phyloP scores from a whole-genome alignment of 2,888 invertebrate species.

The Rhingia campestris region DNA sequence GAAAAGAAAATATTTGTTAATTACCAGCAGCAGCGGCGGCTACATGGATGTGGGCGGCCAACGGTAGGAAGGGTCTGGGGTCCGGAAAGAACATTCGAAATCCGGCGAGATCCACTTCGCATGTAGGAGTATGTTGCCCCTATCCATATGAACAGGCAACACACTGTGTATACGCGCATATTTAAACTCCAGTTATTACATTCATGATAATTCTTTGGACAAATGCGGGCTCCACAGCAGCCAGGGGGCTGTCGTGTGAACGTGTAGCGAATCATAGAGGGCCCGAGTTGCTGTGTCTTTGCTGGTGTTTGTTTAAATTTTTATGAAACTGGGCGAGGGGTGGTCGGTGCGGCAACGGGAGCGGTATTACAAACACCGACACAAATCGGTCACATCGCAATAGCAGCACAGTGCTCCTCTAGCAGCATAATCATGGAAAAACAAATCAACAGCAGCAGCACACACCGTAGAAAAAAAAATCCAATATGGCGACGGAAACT shows the following conservation, averaged over 20 bases:
- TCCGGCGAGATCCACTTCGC: conserved; percentile 49
- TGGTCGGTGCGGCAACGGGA: background rate
- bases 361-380: conserved; percentile 13
- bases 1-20: conserved; percentile 69
- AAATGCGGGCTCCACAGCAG: conserved; percentile 52
- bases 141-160: conserved; percentile 8
- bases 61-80: background rate
- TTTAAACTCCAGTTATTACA: conserved; percentile 57
- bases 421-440: conserved; percentile 70
- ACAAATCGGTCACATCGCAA: background rate
- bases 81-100: conserved; percentile 53
- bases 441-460: conserved; percentile 57
- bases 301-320: background rate
- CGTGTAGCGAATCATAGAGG: background rate
- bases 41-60: background rate
- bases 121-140: conserved; percentile 28
- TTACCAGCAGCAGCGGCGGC: conserved; percentile 30
- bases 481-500: conserved; percentile 72
- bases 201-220: conserved; percentile 48
- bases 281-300: background rate
- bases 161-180: conserved; percentile 14
- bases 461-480: conserved; percentile 21
- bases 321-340: conserved; percentile 2
- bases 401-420: conserved; percentile 1
- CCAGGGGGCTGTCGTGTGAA: background rate